Evolutionary conservation across 1,140 invertebrate genomes (phyloP).

Genomic region (Panulirus ornatus): DNA sequence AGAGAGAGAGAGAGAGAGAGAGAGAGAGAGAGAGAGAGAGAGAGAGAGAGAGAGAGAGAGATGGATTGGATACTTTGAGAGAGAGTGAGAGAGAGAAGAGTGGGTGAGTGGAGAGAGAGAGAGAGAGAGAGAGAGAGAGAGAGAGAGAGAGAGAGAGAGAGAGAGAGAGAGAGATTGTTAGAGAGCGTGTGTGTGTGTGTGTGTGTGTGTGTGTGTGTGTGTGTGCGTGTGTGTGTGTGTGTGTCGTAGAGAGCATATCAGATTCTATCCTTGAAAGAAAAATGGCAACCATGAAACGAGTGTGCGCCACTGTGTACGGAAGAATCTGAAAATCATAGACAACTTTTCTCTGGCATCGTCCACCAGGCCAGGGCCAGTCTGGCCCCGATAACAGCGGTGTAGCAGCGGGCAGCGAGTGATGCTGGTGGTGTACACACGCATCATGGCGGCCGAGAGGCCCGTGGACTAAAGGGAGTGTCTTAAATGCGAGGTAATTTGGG

Average conservation of each 20-base stretch:
- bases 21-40: constrained; percentile 31
- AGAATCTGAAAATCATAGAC: constrained; percentile 69
- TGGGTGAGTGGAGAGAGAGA: background rate
- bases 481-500: constrained; percentile 46
- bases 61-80: background rate
- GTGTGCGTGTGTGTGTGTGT: constrained; percentile 46
- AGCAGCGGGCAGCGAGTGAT: background rate
- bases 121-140: constrained; percentile 12
- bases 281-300: constrained; percentile 72
- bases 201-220: constrained; percentile 32
- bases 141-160: constrained; percentile 25
- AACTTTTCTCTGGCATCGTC: constrained; percentile 66
- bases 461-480: background rate
- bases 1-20: background rate
- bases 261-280: constrained; percentile 73
- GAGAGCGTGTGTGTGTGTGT: constrained; percentile 41
- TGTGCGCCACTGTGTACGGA: constrained; percentile 56
- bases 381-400: background rate
- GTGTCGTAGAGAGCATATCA: constrained; percentile 69
- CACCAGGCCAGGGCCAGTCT: background rate
- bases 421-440: too few relatives aligned
- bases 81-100: constrained; percentile 1
- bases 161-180: constrained; percentile 24
- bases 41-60: constrained; percentile 46
- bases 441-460: background rate